Evolutionary conservation across 2,888 invertebrate species (phyloP).

Genomic region (Drosophila peninsularis): DNA sequence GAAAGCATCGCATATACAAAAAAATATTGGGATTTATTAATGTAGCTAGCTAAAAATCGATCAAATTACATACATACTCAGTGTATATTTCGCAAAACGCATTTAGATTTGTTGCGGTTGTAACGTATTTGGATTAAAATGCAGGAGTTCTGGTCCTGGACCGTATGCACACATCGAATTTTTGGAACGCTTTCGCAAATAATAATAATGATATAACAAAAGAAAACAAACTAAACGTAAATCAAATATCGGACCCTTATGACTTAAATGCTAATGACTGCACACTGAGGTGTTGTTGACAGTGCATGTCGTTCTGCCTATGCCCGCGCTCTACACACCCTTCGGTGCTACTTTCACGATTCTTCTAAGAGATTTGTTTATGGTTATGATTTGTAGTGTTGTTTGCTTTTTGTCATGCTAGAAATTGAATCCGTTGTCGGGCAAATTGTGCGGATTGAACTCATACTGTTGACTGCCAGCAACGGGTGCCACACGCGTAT

Average conservation of each 20-base stretch:
- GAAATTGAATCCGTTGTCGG: constrained; percentile 93
- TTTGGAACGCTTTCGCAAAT: constrained; percentile 43
- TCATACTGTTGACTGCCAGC: constrained; percentile 90
- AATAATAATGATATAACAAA: constrained; percentile 44
- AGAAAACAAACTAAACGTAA: constrained; percentile 38
- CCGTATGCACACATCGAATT: constrained; percentile 47
- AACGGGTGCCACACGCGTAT: constrained; percentile 91
- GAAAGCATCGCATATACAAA: constrained; percentile 44
- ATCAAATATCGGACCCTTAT: constrained; percentile 35
- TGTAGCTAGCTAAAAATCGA: constrained; percentile 45
- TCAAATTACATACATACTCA: constrained; percentile 20
- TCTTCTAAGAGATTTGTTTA: constrained; percentile 20
- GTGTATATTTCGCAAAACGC: constrained; percentile 7
- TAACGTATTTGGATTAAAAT: constrained; percentile 18
- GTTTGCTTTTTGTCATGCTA: constrained; percentile 83
- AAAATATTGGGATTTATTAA: constrained; percentile 23
- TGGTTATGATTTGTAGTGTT: constrained; percentile 15
- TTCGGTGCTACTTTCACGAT: constrained; percentile 13
- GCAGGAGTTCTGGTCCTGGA: constrained; percentile 45
- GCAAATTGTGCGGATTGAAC: constrained; percentile 89
- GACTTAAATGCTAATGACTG: constrained; percentile 75
- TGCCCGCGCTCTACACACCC: constrained; percentile 18
- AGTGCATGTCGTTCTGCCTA: constrained; percentile 18
- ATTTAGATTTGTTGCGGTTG: not conserved
- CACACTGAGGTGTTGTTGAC: constrained; percentile 36